Base-by-base conservation (phyloP, 2,797 vertebrate genomes). In the Alcedo quadribrachys region DNA sequence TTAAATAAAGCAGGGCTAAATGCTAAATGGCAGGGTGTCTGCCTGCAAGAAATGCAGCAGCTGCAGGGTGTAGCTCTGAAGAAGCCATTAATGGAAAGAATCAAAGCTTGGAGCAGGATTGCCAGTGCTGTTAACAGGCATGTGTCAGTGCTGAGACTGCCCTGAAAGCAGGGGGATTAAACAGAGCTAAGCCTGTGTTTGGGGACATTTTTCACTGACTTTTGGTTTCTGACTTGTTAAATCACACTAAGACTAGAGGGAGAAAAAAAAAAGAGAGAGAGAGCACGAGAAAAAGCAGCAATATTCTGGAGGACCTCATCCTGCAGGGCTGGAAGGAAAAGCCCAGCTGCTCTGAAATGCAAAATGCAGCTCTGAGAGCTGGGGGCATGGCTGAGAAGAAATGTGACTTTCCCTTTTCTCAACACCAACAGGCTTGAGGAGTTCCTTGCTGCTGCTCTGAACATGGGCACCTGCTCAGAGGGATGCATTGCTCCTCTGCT, bases 31-130 rank as follows among this genome's bases (percentile, higher is more conserved):
- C 88, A 83, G 84, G 60, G 60, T 76, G 91, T 80, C 13, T 85
- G 73, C 84, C 76, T 81, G 35, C 54, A 81, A 71, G 90, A 93
- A 81, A 60, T 51, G 51, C 53, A 69, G 76, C 87, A 88, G 86
- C 88, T 91, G 81, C 30, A 91, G 88, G 81, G 76, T 14, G 35
- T 82, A 89, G 78, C 50, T 96, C 68, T 53, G 45, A 20, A 48
- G 75, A 82, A 60, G 40, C 24, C 90, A 66, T 81, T 85, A 85
- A 89, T 78, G 71, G 81, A 80, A 91, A 81, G 73, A 91, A 89
- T 82, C 90, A 90, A 90, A 92, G 90, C 51, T 82, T 71, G 27
- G 17, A 90, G 90, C 24, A 11, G 75, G 58, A 77, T 80, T 76
- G 85, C 83, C 75, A 77, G 1, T 65, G 71, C 75, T 74, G 20